Base-by-base conservation (phyloP, 2,888 invertebrate species). In the Pyrochroa serraticornis region DNA sequence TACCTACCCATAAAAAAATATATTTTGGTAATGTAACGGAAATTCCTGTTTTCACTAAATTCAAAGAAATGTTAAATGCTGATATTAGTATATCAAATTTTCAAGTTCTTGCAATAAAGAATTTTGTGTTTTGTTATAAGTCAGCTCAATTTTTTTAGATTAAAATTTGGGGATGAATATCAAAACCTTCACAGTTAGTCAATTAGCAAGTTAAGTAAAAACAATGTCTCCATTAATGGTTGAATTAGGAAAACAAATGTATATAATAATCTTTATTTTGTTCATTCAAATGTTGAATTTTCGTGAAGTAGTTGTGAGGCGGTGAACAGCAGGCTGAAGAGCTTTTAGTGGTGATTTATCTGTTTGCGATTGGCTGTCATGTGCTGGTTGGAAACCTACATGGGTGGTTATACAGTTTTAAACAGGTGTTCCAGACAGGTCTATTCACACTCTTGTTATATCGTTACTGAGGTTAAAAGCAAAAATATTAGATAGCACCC, bases 331-430 rank as follows among this genome's bases (percentile, higher is more conserved):
- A 56, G 62, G 62, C 66, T 71, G 73, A 73, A 71, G 72, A 69
- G 75, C 76, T 78, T 78, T 77, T 76, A 77, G 70, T 66, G 67
- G 72, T 77, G 77, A 77, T 77, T 78, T 78, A 77, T 78, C 71
- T 77, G 75, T 75, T 73, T 73, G 71, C 71, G 67, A 71, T 71
- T 69, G 71, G 71, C 70, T 71, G 73, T 75, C 73, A 72, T 66
- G 68, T 68, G 64, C 66, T 65, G 64, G 70, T 66, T 64, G 70
- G 67, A 70, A 65, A 62, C 63, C 66, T 60, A 63, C 62, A 63
- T 62, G 68, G 69, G 69, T 64, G 66, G 69, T 71, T 71, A 72
- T 70, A 71, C 67, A 72, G 74, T 73, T 75, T 77, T 75, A 74
- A 74, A 73, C 77, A 77, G 75, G 72, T 77, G 77, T 70, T 75